Base-by-base conservation (phyloP, 2,797 vertebrate species). In the Pelobates cultripes region DNA sequence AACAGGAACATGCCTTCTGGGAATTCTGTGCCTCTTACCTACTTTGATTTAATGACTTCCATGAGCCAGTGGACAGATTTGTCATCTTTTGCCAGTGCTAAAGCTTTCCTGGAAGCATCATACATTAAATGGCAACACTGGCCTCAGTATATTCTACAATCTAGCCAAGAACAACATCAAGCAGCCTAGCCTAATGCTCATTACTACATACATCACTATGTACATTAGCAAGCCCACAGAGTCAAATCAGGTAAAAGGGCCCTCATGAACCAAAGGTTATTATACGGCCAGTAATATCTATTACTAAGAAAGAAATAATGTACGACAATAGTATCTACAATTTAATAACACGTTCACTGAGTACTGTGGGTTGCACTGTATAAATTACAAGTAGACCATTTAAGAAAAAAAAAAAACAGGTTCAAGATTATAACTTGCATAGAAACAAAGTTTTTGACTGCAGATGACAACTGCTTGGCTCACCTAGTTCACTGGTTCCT, bases 1-100 rank as follows among this genome's bases (percentile, higher is more conserved):
- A 79, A 79, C 68, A 73, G 76, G 77, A 66, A 79, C 72, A 45
- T 71, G 53, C 44, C 71, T 83, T 83, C 53, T 75, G 81, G 81
- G 77, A 83, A 79, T 79, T 75, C 70, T 64, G 28, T 42, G 77
- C 72, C 75, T 69, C 67, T 70, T 79, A 70, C 71, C 77, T 79
- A 66, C 77, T 83, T 55, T 83, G 74, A 83, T 79, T 79, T 83
- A 83, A 83, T 83, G 77, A 75, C 66, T 71, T 83, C 77, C 57
- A 75, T 83, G 81, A 83, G 69, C 77, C 61, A 66, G 77, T 79
- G 41, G 42, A 79, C 45, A 55, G 41, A 64, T 83, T 83, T 79
- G 64, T 83, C 81, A 83, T 79, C 53, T 79, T 83, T 75, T 79
- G 76, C 66, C 74, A 55, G 72, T 51, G 55, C 57, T 79, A 55